phyloP scores from a whole-genome alignment of 2,888 invertebrate genomes.

The Bellardia bayeri region DNA sequence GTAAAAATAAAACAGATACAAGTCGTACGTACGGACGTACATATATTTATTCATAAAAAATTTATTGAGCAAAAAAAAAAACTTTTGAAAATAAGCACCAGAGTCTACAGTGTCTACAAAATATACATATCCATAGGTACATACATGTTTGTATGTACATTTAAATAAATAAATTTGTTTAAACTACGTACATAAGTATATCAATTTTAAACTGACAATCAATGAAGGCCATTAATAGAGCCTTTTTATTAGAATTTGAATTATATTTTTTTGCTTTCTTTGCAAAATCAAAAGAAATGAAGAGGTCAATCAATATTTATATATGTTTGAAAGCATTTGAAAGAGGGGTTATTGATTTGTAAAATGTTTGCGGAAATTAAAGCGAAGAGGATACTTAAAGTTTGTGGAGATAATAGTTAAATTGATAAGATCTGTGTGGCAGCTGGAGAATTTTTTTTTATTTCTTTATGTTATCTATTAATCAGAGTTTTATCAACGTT shows the following conservation, averaged over 20 bases:
- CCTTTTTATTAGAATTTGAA: neutral
- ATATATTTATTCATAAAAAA: slow-evolving; percentile 17
- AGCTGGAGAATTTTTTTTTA: too few species aligned
- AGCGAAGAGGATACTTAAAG: neutral
- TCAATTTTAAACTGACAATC: neutral
- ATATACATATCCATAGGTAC: too few species aligned
- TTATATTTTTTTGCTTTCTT: neutral
- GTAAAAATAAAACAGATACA: neutral
- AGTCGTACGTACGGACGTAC: neutral
- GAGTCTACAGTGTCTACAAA: too few species aligned
- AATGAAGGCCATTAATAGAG: slow-evolving; percentile 1
- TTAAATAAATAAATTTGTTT: neutral
- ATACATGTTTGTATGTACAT: too few species aligned
- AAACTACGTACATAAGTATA: neutral
- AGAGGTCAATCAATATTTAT: slow-evolving; percentile 1
- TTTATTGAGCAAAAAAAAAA: slow-evolving; percentile 22
- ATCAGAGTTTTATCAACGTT: too few species aligned
- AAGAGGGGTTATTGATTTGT: neutral
- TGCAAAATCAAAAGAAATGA: neutral
- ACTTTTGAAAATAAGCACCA: neutral
- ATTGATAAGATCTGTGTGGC: too few species aligned
- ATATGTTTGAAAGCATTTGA: neutral
- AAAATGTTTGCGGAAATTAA: neutral
- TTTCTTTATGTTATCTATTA: too few species aligned
- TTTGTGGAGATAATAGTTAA: too few species aligned